phyloP scores from a whole-genome alignment of 2,113 vertebrate genomes.

The Myocastor coypus region DNA sequence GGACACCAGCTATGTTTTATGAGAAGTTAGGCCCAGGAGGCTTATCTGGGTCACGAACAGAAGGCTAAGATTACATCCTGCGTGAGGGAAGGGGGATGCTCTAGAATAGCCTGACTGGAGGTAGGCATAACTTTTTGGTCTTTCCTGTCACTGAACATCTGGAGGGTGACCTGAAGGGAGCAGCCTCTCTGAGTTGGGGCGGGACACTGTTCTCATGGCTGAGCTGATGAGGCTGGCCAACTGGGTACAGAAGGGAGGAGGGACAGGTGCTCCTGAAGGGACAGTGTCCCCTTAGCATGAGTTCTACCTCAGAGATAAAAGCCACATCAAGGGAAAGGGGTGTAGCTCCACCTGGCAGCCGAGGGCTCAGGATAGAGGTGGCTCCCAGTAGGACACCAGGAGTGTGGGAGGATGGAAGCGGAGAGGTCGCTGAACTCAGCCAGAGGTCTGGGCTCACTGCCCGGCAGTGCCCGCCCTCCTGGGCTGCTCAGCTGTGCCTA shows the following conservation, averaged over 20 bases:
- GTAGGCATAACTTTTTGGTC: background rate
- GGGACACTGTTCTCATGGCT: background rate
- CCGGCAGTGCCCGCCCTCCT: too few relatives aligned
- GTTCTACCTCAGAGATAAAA: background rate
- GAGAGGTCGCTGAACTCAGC: background rate
- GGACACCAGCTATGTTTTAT: background rate
- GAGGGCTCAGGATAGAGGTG: background rate
- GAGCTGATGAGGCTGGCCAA: background rate
- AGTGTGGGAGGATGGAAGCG: background rate
- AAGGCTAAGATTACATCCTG: background rate
- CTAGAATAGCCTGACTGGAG: background rate
- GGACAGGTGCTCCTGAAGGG: background rate
- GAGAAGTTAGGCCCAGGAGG: background rate
- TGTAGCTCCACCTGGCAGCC: background rate
- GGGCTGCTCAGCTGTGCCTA: too few relatives aligned
- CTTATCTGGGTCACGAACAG: background rate
- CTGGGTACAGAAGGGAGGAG: background rate
- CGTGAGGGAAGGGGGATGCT: background rate
- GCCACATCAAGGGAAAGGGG: background rate
- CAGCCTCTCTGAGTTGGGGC: background rate
- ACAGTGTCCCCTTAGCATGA: fast-evolving
- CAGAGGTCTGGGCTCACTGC: background rate
- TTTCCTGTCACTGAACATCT: background rate
- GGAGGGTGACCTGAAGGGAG: background rate
- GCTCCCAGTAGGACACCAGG: background rate